These are phyloP conservation scores for Sinella curviseta DNA, from an alignment of 1,140 invertebrate species.

Conservation along the genomic window DNA sequence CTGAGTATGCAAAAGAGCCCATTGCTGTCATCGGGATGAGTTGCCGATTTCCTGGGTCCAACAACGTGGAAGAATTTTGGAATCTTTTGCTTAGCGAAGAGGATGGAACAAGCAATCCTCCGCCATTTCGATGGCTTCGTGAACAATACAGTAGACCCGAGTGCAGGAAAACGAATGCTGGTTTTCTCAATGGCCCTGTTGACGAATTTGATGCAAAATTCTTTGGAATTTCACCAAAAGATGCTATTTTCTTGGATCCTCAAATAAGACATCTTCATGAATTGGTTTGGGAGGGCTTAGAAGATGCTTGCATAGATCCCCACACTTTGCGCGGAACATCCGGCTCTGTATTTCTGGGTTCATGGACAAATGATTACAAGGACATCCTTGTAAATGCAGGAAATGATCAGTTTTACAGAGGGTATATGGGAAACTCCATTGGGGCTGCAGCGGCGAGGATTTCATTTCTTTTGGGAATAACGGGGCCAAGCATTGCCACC, in stretches of 20 bases:
- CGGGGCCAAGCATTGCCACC: conserved; percentile 36
- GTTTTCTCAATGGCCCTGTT: conserved; percentile 36
- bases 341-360: conserved; percentile 34
- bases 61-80: conserved; percentile 15
- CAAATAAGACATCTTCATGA: conserved; percentile 64
- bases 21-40: background rate
- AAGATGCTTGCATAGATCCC: conserved; percentile 54
- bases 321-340: conserved; percentile 1
- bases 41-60: background rate
- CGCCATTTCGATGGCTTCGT: background rate
- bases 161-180: conserved; percentile 13
- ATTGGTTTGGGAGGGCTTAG: conserved; percentile 63
- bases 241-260: conserved; percentile 65
- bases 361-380: conserved; percentile 33
- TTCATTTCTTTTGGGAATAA: conserved; percentile 36
- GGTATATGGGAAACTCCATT: conserved; percentile 42
- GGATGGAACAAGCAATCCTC: conserved; percentile 10
- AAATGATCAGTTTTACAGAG: conserved; percentile 19
- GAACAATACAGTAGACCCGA: background rate
- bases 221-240: conserved; percentile 60
- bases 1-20: background rate
- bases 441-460: conserved; percentile 31
- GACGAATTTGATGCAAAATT: conserved; percentile 59
- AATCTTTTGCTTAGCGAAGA: background rate
- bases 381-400: background rate